These are phyloP conservation scores for Caretta caretta DNA, from an alignment of 2,113 vertebrate species.

Conservation along the genomic window DNA sequence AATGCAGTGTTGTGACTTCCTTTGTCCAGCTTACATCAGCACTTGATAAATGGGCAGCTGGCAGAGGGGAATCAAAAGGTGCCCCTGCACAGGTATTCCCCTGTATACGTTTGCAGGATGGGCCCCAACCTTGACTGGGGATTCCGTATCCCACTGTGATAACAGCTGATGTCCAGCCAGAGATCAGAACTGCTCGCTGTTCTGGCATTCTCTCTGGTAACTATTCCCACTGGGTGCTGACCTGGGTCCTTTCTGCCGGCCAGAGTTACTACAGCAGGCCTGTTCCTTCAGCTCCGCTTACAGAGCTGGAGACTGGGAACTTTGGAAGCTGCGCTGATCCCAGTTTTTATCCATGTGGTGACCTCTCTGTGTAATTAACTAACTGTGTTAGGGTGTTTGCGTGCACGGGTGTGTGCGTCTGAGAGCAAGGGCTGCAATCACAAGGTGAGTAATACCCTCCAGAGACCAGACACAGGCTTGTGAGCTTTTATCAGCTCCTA, in stretches of 20 bases:
- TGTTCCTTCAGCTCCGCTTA: background rate
- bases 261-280: background rate
- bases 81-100: background rate
- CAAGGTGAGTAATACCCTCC: background rate
- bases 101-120: background rate
- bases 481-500: background rate
- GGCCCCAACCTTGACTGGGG: background rate
- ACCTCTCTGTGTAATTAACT: background rate
- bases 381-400: background rate
- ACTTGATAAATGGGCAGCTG: background rate
- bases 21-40: background rate
- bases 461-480: background rate
- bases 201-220: background rate
- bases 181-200: background rate
- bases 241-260: rapidly evolving
- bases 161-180: background rate
- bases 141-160: background rate
- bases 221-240: rapidly evolving
- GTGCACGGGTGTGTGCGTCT: background rate
- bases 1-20: background rate
- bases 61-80: rapidly evolving
- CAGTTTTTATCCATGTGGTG: background rate
- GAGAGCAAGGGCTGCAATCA: background rate
- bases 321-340: background rate
- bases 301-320: background rate